Evolutionary conservation across 2,888 invertebrate genomes (phyloP).

Genomic region (Plagodis dolabraria): DNA sequence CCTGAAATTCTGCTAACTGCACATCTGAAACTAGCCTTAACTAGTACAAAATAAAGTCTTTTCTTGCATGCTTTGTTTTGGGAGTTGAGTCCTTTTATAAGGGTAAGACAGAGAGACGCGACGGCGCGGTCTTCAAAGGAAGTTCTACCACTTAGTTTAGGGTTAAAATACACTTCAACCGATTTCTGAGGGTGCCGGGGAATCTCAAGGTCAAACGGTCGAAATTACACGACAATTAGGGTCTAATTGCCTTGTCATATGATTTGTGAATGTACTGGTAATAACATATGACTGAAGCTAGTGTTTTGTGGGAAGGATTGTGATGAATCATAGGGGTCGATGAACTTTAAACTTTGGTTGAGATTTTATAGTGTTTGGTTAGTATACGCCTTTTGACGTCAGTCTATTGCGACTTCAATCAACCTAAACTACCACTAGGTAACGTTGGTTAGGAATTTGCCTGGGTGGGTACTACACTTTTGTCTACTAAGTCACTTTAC

Average conservation of each 20-base stretch:
- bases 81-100: slow-evolving; percentile 41
- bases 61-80: slow-evolving; percentile 5
- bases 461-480: too few relatives aligned
- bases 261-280: not conserved
- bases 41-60: slow-evolving; percentile 3
- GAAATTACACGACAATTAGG: slow-evolving; percentile 20
- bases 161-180: slow-evolving; percentile 72
- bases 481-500: too few relatives aligned
- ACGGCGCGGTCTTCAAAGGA: slow-evolving; percentile 68
- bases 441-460: too few relatives aligned
- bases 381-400: too few relatives aligned
- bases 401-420: too few relatives aligned
- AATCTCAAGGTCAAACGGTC: slow-evolving; percentile 63
- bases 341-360: slow-evolving; percentile 4
- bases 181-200: slow-evolving; percentile 46
- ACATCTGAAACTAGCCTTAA: slow-evolving; percentile 8
- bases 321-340: slow-evolving; percentile 17
- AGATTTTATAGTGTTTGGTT: not conserved
- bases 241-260: slow-evolving; percentile 13
- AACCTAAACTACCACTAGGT: too few relatives aligned
- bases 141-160: slow-evolving; percentile 67
- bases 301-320: not conserved
- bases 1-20: slow-evolving; percentile 39
- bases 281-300: not conserved
- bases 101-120: slow-evolving; percentile 54